Conservation (phyloP, 2,113 vertebrate species). For the Oriolus oriolus region DNA sequence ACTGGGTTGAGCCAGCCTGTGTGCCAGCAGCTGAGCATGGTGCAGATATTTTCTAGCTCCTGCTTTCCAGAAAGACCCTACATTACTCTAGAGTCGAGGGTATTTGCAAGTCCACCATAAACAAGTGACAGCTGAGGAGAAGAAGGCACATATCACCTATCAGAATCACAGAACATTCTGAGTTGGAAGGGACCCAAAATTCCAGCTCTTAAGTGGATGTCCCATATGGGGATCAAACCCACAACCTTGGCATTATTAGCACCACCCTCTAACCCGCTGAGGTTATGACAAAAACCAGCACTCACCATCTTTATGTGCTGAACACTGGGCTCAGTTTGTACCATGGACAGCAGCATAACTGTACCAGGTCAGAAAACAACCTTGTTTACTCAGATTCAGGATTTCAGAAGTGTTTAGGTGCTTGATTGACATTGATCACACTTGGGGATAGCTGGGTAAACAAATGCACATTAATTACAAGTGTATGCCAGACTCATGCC, state of each 20-base stretch:
- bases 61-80: not conserved
- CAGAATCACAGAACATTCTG: not conserved
- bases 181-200: not conserved
- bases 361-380: not conserved
- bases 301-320: not conserved
- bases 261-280: rapidly evolving
- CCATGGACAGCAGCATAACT: not conserved
- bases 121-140: not conserved
- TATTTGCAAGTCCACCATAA: not conserved
- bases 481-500: not conserved
- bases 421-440: not conserved
- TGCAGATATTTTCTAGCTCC: not conserved
- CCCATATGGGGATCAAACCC: not conserved
- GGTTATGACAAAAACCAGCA: not conserved
- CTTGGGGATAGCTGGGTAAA: not conserved
- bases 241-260: not conserved
- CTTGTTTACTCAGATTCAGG: not conserved
- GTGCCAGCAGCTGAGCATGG: not conserved
- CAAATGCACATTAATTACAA: not conserved
- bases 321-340: not conserved
- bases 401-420: not conserved
- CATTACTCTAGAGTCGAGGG: not conserved
- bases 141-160: not conserved
- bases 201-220: not conserved
- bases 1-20: not conserved